A percentile compares a stretch with the other conserved stretches of the same genome.
phyloP scores from a whole-genome alignment of 2,888 invertebrate genomes.

The Drosophila prostipennis region DNA sequence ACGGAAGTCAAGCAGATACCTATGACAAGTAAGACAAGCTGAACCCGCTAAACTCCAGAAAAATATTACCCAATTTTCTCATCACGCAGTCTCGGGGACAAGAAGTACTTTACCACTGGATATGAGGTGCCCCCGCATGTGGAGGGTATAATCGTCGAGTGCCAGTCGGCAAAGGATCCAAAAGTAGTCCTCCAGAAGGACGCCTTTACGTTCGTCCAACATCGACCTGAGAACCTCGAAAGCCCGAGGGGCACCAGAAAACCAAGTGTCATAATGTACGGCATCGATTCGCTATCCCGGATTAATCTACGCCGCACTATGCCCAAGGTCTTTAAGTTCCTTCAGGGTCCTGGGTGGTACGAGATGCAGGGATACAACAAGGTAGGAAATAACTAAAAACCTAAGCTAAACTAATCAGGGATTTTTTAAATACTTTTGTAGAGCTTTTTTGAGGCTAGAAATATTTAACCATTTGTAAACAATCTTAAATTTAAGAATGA shows the following conservation, averaged over 20 bases:
- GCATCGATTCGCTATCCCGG: constrained; percentile 92
- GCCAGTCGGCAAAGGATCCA: constrained; percentile 24
- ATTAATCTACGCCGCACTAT: constrained; percentile 90
- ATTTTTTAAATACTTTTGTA: no score
- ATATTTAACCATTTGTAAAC: no score
- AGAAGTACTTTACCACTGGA: constrained; percentile 33
- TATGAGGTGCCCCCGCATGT: constrained; percentile 42
- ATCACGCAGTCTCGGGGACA: constrained; percentile 4
- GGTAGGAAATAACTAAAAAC: constrained; percentile 64
- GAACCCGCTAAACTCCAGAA: neutral
- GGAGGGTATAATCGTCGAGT: constrained; percentile 36
- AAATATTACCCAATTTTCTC: neutral
- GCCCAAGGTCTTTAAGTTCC: constrained; percentile 87
- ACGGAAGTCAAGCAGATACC: constrained; percentile 20
- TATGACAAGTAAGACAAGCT: constrained; percentile 24
- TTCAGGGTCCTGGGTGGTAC: constrained; percentile 88
- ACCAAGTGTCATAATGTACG: constrained; percentile 89
- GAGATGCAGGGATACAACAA: constrained; percentile 89
- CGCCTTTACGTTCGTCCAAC: constrained; percentile 33
- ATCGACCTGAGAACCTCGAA: constrained; percentile 7
- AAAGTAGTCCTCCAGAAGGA: constrained; percentile 31
- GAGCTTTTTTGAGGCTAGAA: no score
- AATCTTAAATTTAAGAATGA: no score
- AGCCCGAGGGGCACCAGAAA: constrained; percentile 34
- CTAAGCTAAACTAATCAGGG: no score